Evolutionary conservation across 2,113 vertebrate genomes (phyloP).

Genomic region (Colinus virginianus): DNA sequence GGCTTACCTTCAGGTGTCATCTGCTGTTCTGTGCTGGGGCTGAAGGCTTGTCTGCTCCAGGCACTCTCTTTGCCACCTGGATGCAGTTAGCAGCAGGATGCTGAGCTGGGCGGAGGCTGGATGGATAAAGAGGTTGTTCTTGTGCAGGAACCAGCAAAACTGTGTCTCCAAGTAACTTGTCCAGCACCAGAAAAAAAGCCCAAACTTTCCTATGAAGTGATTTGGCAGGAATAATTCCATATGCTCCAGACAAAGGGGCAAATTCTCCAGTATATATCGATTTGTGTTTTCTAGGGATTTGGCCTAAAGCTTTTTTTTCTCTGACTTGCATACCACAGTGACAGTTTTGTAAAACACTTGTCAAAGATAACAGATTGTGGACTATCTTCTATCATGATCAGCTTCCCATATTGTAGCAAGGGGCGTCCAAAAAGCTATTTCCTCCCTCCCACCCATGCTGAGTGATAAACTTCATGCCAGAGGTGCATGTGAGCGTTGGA

Average conservation of each 20-base stretch:
- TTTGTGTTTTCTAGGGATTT: slow-evolving; percentile 53
- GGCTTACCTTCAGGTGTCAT: not conserved
- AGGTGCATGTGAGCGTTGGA: not conserved
- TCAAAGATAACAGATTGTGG: slow-evolving; percentile 14
- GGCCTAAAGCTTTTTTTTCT: slow-evolving; percentile 11
- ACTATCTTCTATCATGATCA: slow-evolving; percentile 35
- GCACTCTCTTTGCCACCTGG: not conserved
- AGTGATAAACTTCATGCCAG: slow-evolving; percentile 22
- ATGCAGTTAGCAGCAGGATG: not conserved
- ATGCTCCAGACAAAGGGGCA: not conserved
- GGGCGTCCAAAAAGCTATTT: not conserved
- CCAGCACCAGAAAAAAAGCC: not conserved
- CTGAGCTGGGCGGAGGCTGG: not conserved
- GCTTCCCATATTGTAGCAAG: not conserved
- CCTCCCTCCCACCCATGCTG: not conserved
- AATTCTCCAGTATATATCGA: not conserved
- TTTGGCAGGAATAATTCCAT: not conserved
- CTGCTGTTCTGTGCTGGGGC: not conserved
- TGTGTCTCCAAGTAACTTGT: not conserved
- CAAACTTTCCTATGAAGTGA: not conserved
- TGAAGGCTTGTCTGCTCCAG: not conserved
- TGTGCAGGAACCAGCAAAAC: not conserved
- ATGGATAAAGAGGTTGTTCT: not conserved
- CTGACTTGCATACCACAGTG: slow-evolving; percentile 25
- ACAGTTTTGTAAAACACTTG: slow-evolving; percentile 41